Evolutionary conservation across 2,797 vertebrate genomes (phyloP).

Genomic region (Cheracebus regulus): DNA sequence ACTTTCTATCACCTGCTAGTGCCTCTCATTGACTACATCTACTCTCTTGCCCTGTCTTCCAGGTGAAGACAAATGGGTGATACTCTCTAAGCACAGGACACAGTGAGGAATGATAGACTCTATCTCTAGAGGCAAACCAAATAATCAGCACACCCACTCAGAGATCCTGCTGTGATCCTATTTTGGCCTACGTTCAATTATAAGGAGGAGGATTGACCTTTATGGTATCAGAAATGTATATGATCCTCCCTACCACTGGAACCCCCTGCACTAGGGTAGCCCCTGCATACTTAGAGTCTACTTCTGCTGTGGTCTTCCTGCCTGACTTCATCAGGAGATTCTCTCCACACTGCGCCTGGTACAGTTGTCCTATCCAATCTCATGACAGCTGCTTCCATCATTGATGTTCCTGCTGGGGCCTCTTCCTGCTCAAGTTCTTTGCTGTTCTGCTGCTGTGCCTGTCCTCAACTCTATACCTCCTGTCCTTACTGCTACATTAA

Average conservation of each 20-base stretch:
- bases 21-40: too few relatives aligned
- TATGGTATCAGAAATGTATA: neutral
- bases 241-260: rapidly evolving
- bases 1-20: neutral
- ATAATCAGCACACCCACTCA: neutral
- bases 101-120: neutral
- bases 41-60: neutral
- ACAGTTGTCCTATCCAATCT: rapidly evolving
- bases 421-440: neutral
- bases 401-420: rapidly evolving
- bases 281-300: too few relatives aligned
- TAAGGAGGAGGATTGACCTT: neutral
- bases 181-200: rapidly evolving
- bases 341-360: neutral
- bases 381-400: rapidly evolving
- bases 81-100: neutral
- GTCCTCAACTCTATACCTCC: rapidly evolving
- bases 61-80: neutral
- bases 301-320: neutral
- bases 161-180: neutral
- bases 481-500: neutral
- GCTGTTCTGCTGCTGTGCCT: too few relatives aligned
- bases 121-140: neutral
- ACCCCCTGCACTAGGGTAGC: neutral
- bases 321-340: neutral